Evolutionary conservation across 2,113 vertebrate species (phyloP).

Genomic region (Lophotis ruficrista): DNA sequence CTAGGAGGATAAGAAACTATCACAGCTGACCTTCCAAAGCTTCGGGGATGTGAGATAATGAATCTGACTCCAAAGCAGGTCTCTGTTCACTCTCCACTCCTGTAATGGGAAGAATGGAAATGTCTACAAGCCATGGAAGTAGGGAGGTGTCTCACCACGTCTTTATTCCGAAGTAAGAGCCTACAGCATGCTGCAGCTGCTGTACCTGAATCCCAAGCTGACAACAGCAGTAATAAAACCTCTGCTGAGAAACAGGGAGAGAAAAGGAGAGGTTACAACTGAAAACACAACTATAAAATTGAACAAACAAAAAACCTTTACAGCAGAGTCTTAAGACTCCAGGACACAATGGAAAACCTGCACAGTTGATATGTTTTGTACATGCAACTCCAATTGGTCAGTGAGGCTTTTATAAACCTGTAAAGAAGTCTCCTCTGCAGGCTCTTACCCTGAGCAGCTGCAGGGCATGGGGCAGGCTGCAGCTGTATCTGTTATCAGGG

Average conservation of each 20-base stretch:
- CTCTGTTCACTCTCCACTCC: not conserved
- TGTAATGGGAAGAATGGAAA: not conserved
- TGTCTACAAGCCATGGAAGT: not conserved
- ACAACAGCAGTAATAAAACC: not conserved
- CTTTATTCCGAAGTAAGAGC: not conserved
- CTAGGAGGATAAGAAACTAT: not conserved
- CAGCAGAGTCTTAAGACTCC: not conserved
- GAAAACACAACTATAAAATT: not conserved
- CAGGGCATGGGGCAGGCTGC: not conserved
- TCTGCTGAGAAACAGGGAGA: not conserved
- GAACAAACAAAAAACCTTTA: not conserved
- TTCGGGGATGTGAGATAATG: not conserved
- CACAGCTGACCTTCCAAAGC: not conserved
- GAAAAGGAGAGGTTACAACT: not conserved
- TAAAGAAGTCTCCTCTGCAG: not conserved
- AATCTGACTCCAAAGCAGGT: not conserved
- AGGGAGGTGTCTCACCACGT: not conserved
- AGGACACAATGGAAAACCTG: not conserved
- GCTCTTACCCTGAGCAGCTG: not conserved
- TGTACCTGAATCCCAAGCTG: not conserved
- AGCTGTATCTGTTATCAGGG: not conserved
- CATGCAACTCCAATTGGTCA: not conserved
- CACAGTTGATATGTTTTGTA: not conserved
- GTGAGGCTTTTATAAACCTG: not conserved
- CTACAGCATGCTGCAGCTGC: not conserved